A percentile compares a stretch with the other conserved stretches of the same genome.
phyloP scores from a whole-genome alignment of 2,113 vertebrate genomes.

The Elaphurus davidianus region DNA sequence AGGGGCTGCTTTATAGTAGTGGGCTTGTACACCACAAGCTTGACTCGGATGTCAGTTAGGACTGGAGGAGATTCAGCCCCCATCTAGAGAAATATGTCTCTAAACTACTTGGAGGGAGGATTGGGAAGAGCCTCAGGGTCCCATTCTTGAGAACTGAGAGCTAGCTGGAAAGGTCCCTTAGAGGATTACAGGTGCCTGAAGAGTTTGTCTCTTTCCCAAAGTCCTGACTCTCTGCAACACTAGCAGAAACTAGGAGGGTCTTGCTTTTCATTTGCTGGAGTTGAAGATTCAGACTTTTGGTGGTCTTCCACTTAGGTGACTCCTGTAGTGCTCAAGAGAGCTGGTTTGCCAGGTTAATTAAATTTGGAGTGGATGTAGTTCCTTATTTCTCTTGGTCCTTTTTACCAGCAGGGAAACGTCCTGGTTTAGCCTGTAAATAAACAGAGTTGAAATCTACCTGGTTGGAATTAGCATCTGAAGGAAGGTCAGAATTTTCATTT shows the following conservation, averaged over 20 bases:
- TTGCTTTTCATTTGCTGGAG: neutral
- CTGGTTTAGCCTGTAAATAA: neutral
- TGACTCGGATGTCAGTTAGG: neutral
- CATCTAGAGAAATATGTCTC: neutral
- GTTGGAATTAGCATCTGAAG: neutral
- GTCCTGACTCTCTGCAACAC: neutral
- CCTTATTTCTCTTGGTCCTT: neutral
- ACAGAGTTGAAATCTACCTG: neutral
- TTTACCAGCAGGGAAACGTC: neutral
- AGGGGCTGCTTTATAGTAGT: neutral
- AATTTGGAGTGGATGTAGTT: neutral
- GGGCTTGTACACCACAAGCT: neutral
- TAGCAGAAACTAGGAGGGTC: neutral
- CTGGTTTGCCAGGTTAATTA: neutral
- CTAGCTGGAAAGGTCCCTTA: neutral
- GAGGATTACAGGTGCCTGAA: neutral
- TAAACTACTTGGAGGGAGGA: neutral
- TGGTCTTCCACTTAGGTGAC: neutral
- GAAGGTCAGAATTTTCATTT: neutral
- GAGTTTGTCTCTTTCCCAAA: neutral
- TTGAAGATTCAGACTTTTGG: neutral
- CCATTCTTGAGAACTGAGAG: neutral
- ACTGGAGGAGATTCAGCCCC: neutral
- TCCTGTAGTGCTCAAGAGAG: neutral
- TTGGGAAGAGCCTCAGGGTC: neutral